Base-by-base conservation (phyloP, 2,888 invertebrate species). In the Limenitis camilla region DNA sequence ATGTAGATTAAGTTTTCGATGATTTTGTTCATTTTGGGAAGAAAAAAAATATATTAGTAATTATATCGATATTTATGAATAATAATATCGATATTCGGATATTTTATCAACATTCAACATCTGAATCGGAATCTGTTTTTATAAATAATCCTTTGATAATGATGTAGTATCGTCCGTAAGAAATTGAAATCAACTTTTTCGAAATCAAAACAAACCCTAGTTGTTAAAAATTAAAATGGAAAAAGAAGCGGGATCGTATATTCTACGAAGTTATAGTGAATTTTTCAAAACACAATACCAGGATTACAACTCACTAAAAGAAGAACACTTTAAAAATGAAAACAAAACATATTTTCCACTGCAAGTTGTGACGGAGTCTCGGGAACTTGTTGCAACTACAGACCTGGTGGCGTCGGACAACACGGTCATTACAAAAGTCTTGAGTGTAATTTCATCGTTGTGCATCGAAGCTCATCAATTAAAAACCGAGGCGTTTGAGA, bases 341-440 rank as follows among this genome's bases (percentile, higher is more conserved):
- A 85, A 85, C 59, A 83, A 76, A 65, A 74, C 75, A 29, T 84
- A 71, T 64, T 65, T 72, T 46, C 81, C 83, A 1, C 74, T 86
- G 59, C 75, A 81, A 72, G 69, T 83, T 38, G 60, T 63, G 32
- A 72, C 82, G 67, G 64, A 64, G 39, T 89, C 91, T 2, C 85
- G 78, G 60, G 95, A 96, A 77, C 89, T 90, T 60, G 84, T 92
- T 9, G 85, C 90, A 5, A 74, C 94, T 32, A 80, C 93, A 32
- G 91, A 93, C 60, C 76, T 96, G 55, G 91, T 94, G 8, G 92
- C 93, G 60, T 94, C 95, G 28, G 96, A 96, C 76, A 96, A 96
- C 71, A 93, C 93, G 69, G 83, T 92, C 44, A 89, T 96, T 64
- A 93, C 93, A 33, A 93, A 94, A 81, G 90, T 96, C 41, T 82